These are phyloP conservation scores for Pangasianodon gigas DNA, from an alignment of 2,113 vertebrate genomes.

Conservation along the genomic window DNA sequence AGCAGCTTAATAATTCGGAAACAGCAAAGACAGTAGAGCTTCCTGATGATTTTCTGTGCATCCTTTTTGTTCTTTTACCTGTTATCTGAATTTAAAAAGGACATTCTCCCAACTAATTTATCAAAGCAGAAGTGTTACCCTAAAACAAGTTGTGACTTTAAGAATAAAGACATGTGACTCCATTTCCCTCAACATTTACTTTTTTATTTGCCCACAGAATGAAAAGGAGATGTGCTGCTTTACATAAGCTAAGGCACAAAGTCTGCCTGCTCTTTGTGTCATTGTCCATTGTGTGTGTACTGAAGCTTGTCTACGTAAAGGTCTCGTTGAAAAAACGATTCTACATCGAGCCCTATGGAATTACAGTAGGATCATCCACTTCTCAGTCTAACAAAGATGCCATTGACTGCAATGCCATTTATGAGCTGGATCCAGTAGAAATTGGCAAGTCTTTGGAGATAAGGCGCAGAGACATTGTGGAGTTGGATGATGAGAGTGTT, in stretches of 20 bases:
- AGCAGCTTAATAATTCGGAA: neutral
- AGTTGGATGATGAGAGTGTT: slow-evolving; percentile 81
- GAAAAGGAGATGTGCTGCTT: slow-evolving; percentile 68
- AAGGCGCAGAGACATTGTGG: slow-evolving; percentile 72
- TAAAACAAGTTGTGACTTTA: neutral
- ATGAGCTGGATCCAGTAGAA: slow-evolving; percentile 85
- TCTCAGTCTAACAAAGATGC: slow-evolving; percentile 66
- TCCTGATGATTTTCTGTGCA: neutral
- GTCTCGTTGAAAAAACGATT: slow-evolving; percentile 52
- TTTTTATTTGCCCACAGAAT: slow-evolving; percentile 75
- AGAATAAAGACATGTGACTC: neutral
- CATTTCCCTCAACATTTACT: neutral
- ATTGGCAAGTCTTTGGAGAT: slow-evolving; percentile 86
- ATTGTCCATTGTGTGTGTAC: slow-evolving; percentile 55
- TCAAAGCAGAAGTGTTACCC: neutral
- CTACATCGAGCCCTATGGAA: slow-evolving; percentile 77
- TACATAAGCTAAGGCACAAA: slow-evolving; percentile 68
- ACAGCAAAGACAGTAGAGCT: neutral
- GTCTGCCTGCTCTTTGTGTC: slow-evolving; percentile 59
- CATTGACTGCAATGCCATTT: slow-evolving; percentile 82
- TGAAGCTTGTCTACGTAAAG: slow-evolving; percentile 63
- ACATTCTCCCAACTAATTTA: neutral
- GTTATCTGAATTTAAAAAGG: neutral
- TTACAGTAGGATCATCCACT: slow-evolving; percentile 66
- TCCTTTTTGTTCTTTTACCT: neutral